Evolutionary conservation across 1,140 invertebrate species (phyloP).

Genomic region (Drosophila lowei): DNA sequence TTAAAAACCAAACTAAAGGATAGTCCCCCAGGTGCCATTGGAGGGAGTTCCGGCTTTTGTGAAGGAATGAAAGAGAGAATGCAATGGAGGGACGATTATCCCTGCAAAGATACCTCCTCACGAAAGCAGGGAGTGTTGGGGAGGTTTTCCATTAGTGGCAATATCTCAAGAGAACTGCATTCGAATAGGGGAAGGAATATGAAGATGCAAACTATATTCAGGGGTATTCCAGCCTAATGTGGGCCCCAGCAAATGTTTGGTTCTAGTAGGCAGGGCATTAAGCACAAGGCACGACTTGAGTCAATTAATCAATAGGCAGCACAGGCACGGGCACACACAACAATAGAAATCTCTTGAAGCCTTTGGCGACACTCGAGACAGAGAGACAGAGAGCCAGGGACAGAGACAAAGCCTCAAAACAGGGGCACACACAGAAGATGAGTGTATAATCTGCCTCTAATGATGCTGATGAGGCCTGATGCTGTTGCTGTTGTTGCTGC

Average conservation of each 20-base stretch:
- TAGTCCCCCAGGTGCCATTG: too few species aligned
- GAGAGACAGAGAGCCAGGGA: constrained; percentile 21
- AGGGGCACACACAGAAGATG: constrained; percentile 30
- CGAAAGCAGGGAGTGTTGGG: too few species aligned
- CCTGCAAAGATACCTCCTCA: too few species aligned
- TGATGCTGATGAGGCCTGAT: constrained; percentile 49
- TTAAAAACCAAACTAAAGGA: too few species aligned
- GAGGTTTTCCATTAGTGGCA: too few species aligned
- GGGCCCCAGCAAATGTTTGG: constrained; percentile 1
- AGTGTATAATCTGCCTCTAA: constrained; percentile 69
- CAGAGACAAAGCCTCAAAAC: constrained; percentile 19
- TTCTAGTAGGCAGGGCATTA: constrained; percentile 35
- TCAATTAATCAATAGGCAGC: constrained; percentile 44
- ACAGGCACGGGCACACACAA: constrained; percentile 7
- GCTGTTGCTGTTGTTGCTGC: constrained; percentile 44
- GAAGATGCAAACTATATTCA: too few species aligned
- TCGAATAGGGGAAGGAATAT: too few species aligned
- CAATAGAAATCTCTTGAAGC: constrained; percentile 55
- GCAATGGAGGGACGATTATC: too few species aligned
- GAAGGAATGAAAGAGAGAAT: too few species aligned
- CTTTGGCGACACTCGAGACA: constrained; percentile 52
- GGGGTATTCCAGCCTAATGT: background rate
- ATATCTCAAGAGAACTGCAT: too few species aligned
- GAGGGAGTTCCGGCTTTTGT: too few species aligned
- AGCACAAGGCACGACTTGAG: constrained; percentile 26